phyloP scores from a whole-genome alignment of 1,140 invertebrate genomes.

The Rhopalosiphum padi region DNA sequence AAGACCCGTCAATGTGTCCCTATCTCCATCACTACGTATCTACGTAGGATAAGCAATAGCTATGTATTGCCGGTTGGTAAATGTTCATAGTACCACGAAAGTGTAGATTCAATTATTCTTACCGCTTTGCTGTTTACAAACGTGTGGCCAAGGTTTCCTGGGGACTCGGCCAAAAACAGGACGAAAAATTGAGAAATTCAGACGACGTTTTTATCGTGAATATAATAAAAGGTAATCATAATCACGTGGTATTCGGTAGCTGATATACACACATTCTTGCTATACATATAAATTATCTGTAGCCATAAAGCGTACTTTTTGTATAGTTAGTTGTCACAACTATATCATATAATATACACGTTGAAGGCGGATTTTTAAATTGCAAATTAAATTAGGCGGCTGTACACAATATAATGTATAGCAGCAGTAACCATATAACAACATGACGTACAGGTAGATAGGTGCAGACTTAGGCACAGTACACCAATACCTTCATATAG shows the following conservation, averaged over 20 bases:
- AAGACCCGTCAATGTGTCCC: neutral
- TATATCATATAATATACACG: neutral
- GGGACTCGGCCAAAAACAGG: neutral
- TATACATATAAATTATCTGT: neutral
- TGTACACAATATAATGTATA: slow-evolving; percentile 8
- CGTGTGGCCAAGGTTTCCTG: neutral
- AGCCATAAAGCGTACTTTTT: neutral
- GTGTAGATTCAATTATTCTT: neutral
- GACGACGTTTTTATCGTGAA: neutral
- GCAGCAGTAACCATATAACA: neutral
- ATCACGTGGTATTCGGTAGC: neutral
- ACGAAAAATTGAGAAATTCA: slow-evolving; percentile 9
- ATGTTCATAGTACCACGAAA: neutral
- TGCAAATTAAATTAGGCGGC: slow-evolving; percentile 33
- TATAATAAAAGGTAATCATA: neutral
- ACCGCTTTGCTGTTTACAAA: neutral
- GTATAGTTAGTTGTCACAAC: neutral
- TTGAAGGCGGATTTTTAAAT: slow-evolving; percentile 12
- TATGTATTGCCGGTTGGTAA: neutral
- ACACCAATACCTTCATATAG: neutral
- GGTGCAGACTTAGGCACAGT: neutral
- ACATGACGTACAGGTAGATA: neutral
- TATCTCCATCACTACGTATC: neutral
- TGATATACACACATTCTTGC: neutral
- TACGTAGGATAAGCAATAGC: neutral